Base-by-base conservation (phyloP, 2,888 invertebrate genomes). In the Spilosoma lubricipeda region DNA sequence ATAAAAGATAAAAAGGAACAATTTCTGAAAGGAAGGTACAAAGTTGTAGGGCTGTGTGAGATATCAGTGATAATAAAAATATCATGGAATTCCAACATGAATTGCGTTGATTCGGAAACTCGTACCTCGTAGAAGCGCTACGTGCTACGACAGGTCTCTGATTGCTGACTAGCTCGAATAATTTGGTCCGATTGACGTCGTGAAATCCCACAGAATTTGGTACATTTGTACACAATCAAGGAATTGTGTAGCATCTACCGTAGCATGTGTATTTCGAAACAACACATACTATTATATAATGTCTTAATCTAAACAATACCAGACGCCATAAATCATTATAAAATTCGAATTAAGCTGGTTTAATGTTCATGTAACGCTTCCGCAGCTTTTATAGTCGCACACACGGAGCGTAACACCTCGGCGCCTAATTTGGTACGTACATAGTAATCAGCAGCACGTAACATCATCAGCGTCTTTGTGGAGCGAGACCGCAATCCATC, bases 401-500 rank as follows among this genome's bases (percentile, higher is more conserved):
- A 84, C 87, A 84, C 86, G 86, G 86, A 85, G 87, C 85, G 88
- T 87, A 90, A 83, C 83, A 85, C 89, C 88, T 90, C 89, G 88
- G 71, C 89, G 85, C 83, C 90, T 92, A 93, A 94, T 92, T 90
- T 88, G 86, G 88, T 89, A 88, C 89, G 93, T 90, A 93, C 90
- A 92, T 90, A 92, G 91, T 91, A 94, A 95, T 94, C 94, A 95
- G 91, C 88, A 90, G 87, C 88, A 90, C 87, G 91, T 90, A 91
- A 91, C 93, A 92, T 92, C 93, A 93, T 92, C 93, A 92, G 89
- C 91, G 92, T 92, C 93, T 94, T 91, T 91, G 91, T 88, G 87
- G 85, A 90, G 90, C 91, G 89, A 87, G 87, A 93, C 94, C 94
- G 93, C 95, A 94, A 95, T 95, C 93, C 94, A 94, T 95, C 95